Evolutionary conservation across 2,888 invertebrate species (phyloP), one percentile per base, ranked within the genome.

Genomic region (Platerodrilus igneus): DNA sequence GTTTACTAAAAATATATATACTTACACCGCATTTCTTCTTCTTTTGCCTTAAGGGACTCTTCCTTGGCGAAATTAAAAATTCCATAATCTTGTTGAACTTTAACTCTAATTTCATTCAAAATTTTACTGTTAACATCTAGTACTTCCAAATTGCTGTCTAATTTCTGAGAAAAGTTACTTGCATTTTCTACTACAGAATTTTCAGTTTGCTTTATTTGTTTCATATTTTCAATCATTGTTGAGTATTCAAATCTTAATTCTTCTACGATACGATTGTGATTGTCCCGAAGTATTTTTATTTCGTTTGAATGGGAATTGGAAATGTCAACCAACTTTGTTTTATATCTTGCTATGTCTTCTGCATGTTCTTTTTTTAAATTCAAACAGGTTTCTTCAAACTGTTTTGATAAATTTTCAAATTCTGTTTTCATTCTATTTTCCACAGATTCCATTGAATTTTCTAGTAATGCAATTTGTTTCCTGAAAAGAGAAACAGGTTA

Each of bases 381-480:
- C 28, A 61, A 60, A 20, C 76, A 67, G 58, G 76, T 77, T 48
- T 73, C 74, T 2, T 70, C 64, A 45, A 74, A 74, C 47, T 69
- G 70, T 48, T 69, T 71, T 0, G 69, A 64, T 2, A 75, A 41
- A 47, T 71, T 71, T 3, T 74, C 74, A 42, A 74, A 71, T 62
- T 80, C 79, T 15, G 72, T 72, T 57, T 75, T 78, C 63, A 79
- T 69, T 50, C 78, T 67, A 43, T 74, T 75, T 57, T 80, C 80
- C 1, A 75, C 64, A 50, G 75, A 72, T 38, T 64, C 70, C 26
- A 75, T 57, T 0, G 77, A 74, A 43, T 76, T 66, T 63, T 78
- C 78, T 42, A 78, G 52, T 27, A 78, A 70, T 3, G 71, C 69
- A 50, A 79, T 60, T 58, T 79, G 79, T 37, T 78, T 74, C 55